phyloP scores from a whole-genome alignment of 2,113 vertebrate genomes.

The Scomber scombrus region DNA sequence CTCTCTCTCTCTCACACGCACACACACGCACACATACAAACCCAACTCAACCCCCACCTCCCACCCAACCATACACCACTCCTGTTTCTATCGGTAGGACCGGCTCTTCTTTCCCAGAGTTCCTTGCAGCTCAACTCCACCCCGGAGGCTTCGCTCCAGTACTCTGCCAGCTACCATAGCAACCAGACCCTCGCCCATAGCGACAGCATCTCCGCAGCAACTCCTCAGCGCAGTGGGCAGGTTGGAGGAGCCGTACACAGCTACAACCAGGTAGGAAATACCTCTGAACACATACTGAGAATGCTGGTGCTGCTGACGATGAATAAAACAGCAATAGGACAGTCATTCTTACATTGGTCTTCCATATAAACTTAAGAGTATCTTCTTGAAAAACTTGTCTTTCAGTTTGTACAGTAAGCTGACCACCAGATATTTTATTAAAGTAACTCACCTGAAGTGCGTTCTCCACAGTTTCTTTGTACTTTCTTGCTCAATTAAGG shows the following conservation, averaged over 20 bases:
- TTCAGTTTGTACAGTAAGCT: neutral
- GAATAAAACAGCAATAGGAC: neutral
- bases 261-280: conserved; percentile 94
- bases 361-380: neutral
- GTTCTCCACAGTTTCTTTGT: conserved; percentile 1
- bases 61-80: conserved; percentile 52
- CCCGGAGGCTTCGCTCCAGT: conserved; percentile 98
- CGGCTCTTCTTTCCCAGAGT: conserved; percentile 97
- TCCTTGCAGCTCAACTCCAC: conserved; percentile 98
- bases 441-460: conserved; percentile 13
- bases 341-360: neutral
- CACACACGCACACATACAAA: conserved; percentile 38
- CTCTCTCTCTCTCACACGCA: neutral
- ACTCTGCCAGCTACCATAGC: conserved; percentile 98
- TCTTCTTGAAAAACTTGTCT: conserved; percentile 12
- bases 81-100: conserved; percentile 87
- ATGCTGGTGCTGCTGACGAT: conserved; percentile 7
- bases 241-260: conserved; percentile 92
- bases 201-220: conserved; percentile 87
- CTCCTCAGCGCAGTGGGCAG: conserved; percentile 89
- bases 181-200: conserved; percentile 97
- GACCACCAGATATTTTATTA: neutral
- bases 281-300: neutral
- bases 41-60: conserved; percentile 57
- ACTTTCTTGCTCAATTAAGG: neutral